phyloP scores from a whole-genome alignment of 2,113 vertebrate genomes.

The Anarrhichthys ocellatus region DNA sequence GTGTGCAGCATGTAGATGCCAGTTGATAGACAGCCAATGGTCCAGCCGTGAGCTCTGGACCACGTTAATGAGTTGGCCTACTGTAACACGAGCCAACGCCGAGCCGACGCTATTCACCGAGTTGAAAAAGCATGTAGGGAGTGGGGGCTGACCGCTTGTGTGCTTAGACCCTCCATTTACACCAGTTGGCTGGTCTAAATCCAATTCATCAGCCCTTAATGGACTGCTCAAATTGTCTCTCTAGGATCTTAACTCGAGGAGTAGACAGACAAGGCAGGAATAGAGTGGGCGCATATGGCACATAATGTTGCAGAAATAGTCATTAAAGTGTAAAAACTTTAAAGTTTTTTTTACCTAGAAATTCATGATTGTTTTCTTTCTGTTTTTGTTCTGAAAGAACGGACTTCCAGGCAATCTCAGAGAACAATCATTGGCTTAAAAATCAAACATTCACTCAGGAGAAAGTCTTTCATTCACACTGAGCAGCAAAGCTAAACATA shows the following conservation, averaged over 20 bases:
- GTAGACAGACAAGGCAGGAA: constrained; percentile 43
- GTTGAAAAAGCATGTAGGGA: constrained; percentile 37
- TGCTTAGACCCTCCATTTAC: constrained; percentile 66
- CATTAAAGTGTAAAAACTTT: constrained; percentile 15
- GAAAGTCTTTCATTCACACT: constrained; percentile 17
- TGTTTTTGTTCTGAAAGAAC: neutral
- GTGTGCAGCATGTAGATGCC: constrained; percentile 26
- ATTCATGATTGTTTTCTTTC: neutral
- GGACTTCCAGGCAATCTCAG: neutral
- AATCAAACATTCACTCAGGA: constrained; percentile 2
- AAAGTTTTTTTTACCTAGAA: constrained; percentile 3
- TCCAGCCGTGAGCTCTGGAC: constrained; percentile 35
- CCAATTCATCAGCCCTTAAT: constrained; percentile 83
- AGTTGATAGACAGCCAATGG: constrained; percentile 38
- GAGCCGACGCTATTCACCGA: constrained; percentile 41
- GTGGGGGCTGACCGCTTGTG: constrained; percentile 54
- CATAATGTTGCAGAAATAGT: constrained; percentile 24
- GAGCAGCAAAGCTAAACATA: neutral
- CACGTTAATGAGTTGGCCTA: constrained; percentile 27
- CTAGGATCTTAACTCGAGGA: constrained; percentile 70
- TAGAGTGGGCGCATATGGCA: constrained; percentile 55
- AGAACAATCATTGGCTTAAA: neutral
- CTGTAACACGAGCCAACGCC: constrained; percentile 12
- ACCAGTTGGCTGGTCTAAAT: constrained; percentile 73
- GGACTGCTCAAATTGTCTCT: constrained; percentile 79